Evolutionary conservation across 1,140 invertebrate species (phyloP).

Genomic region (Daktulosphaira vitifoliae): DNA sequence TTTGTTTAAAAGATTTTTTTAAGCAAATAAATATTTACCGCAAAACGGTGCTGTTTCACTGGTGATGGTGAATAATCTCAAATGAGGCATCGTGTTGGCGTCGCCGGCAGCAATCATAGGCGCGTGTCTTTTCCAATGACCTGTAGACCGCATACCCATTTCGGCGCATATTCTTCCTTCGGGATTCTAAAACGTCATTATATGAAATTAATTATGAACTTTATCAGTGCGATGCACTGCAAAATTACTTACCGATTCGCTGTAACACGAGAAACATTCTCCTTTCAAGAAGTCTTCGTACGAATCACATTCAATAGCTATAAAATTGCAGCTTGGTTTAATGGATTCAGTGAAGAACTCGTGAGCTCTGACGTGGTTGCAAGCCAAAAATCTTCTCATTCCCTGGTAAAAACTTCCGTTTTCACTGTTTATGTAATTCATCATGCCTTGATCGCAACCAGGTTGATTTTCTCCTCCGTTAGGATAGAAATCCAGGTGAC

Average conservation of each 20-base stretch:
- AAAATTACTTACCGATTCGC: constrained; percentile 34
- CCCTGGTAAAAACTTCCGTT: constrained; percentile 55
- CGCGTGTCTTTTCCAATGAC: constrained; percentile 34
- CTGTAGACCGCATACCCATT: constrained; percentile 38
- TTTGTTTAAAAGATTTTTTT: too few species aligned
- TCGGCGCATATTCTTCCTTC: constrained; percentile 39
- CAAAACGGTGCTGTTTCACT: constrained; percentile 59
- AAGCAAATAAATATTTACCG: constrained; percentile 52
- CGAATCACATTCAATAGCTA: constrained; percentile 65
- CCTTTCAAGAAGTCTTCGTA: constrained; percentile 65
- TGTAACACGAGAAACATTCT: constrained; percentile 61
- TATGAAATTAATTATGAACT: neutral
- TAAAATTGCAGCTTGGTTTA: constrained; percentile 61
- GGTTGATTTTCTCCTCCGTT: constrained; percentile 79
- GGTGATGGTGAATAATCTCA: constrained; percentile 62
- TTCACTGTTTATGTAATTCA: constrained; percentile 57
- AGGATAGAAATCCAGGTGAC: constrained; percentile 83
- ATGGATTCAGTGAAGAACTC: constrained; percentile 81
- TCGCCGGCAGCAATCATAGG: constrained; percentile 18
- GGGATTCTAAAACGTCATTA: constrained; percentile 36
- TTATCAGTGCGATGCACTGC: too few species aligned
- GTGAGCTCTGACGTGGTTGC: constrained; percentile 75
- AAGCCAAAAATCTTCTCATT: constrained; percentile 65
- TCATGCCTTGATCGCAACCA: constrained; percentile 65
- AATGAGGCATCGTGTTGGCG: constrained; percentile 35